Conservation (phyloP, 2,888 invertebrate species). For the Meteorus cinctellus region DNA sequence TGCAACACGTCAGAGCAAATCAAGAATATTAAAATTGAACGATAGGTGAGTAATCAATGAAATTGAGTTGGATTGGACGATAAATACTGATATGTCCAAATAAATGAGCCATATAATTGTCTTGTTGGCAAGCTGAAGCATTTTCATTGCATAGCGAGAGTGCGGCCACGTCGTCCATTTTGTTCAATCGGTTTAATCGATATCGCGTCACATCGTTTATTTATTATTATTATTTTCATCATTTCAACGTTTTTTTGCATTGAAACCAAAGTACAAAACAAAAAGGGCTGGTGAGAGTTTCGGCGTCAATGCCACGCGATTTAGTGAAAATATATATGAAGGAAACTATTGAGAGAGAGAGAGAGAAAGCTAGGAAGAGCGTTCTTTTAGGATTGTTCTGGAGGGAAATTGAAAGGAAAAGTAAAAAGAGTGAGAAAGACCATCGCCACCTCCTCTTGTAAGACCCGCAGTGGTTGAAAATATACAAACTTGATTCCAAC, state of each 20-base stretch:
- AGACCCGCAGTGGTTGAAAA: constrained; percentile 4
- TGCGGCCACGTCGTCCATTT: constrained; percentile 28
- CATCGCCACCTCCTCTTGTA: not conserved
- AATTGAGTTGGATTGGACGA: constrained; percentile 18
- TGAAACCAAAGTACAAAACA: not conserved
- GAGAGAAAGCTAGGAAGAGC: not conserved
- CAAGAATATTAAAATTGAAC: not conserved
- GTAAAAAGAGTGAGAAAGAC: not conserved
- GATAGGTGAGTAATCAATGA: constrained; percentile 24
- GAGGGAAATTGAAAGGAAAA: not conserved
- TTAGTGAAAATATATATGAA: not conserved
- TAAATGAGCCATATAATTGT: not conserved
- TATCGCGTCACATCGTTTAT: constrained; percentile 26
- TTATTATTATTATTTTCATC: not conserved
- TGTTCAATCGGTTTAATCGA: constrained; percentile 33
- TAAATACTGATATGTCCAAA: not conserved
- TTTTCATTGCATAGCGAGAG: constrained; percentile 4
- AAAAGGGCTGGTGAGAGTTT: not conserved
- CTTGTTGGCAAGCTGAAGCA: constrained; percentile 13
- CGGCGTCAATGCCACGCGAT: constrained; percentile 2
- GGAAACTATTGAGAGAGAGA: not conserved
- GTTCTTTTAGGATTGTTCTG: not conserved
- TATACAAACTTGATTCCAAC: constrained; percentile 1
- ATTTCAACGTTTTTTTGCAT: not conserved
- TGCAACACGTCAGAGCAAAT: not conserved